Evolutionary conservation across 2,888 invertebrate genomes (phyloP).

Genomic region (Lottia gigantea): DNA sequence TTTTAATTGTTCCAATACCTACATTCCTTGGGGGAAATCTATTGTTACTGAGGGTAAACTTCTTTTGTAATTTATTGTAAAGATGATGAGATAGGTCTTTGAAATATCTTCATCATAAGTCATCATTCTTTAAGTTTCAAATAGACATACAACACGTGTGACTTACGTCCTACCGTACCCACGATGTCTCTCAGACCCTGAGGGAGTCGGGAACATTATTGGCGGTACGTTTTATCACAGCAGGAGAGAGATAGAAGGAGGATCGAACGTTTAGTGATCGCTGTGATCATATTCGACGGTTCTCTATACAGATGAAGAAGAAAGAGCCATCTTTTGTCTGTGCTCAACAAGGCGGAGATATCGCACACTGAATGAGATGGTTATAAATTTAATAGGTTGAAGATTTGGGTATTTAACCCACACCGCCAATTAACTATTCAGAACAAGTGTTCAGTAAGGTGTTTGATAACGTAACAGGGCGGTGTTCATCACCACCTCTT

Average conservation of each 20-base stretch:
- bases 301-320: too few relatives aligned
- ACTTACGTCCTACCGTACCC: neutral
- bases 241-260: neutral
- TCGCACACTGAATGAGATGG: neutral
- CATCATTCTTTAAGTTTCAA: too few relatives aligned
- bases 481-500: too few relatives aligned
- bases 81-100: too few relatives aligned
- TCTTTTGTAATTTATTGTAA: too few relatives aligned
- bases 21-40: too few relatives aligned
- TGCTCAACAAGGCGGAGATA: neutral
- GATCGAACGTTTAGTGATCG: neutral
- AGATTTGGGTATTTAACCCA: neutral
- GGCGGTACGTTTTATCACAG: neutral
- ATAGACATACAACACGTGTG: slow-evolving; percentile 1
- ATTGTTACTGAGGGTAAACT: too few relatives aligned
- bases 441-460: neutral
- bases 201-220: neutral
- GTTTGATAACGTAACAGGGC: too few relatives aligned
- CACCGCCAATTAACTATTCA: neutral
- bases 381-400: neutral
- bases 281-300: too few relatives aligned
- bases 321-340: neutral
- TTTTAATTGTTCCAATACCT: too few relatives aligned
- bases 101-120: too few relatives aligned
- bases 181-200: neutral